Base-by-base conservation (phyloP, 2,113 vertebrate genomes). In the Motacilla tschutschensis region DNA sequence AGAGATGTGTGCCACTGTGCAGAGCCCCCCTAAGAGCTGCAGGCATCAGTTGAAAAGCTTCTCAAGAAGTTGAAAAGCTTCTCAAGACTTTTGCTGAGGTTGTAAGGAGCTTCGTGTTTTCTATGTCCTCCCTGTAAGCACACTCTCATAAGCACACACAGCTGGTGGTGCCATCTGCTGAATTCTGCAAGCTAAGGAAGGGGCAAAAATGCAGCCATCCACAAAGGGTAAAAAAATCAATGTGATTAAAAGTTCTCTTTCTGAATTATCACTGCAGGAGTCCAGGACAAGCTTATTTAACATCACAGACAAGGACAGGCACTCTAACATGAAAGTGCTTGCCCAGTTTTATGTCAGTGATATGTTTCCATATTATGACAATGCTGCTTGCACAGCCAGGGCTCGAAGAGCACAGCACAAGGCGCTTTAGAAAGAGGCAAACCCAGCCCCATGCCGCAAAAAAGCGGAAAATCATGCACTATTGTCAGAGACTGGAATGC, bases 1-100 rank as follows among this genome's bases (percentile, higher is more conserved):
- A 62, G 36, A 1, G 0, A 43, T 38, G 11, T 2, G 2, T 50
- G n/a, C 31, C 7, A 1, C 7, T 66, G 28, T 25, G 69, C 44
- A 70, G 31, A 74, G 44, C 24, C 8, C 6, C 15, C 10, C 50
- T 10, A 36, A 35, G 57, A 65, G 8, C 38, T 10, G 21, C 3
- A 12, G 26, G 15, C 5, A 40, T 55, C 36, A 18, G 25, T 46
- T 55, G 48, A 40, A 41, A 75, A 78, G 1, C 22, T 80, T 36
- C 31, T 43, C 22, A 29, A 57, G 20, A 38, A n/a, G n/a, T 46
- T 55, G 48, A 40, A 41, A 75, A 78, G 1, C 22, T 80, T 36
- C 31, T 43, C 22, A 29, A 57, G 20, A 38, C 38, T 80, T 67
- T 28, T 55, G 48, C 48, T 60, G 44, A 59, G 9, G 33, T 21